Base-by-base conservation (phyloP, 2,113 vertebrate species). In the Oryzias melastigma region DNA sequence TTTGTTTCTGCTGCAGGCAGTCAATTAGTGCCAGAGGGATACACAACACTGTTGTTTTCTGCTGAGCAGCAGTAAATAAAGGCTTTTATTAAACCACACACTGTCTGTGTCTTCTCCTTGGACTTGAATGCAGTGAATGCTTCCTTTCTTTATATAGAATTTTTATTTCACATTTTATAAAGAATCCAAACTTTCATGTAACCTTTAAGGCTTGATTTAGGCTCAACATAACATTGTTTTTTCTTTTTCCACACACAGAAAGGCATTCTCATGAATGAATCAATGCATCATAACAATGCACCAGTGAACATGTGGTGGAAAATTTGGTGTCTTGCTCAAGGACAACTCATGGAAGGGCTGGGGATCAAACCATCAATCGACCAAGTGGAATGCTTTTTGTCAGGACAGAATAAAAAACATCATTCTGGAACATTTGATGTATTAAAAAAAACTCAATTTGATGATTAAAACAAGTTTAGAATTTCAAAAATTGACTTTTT, bases 41-140 rank as follows among this genome's bases (percentile, higher is more conserved):
- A 88, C 74, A 69, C 85, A 80, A 87, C 78, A 66, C 82, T 84
- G 88, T 84, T 83, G 75, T 83, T 85, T 77, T 88, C 76, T 75
- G 74, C 81, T 61, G 77, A 90, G 81, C 81, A 88, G 88, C 86
- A 88, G 88, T 92, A 91, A 90, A 91, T 92, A 91, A 89, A 86
- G 87, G 82, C 73, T 91, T 92, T 90, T 91, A 92, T 89, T 89
- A 85, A 86, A 81, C 83, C 52, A 59, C 57, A 52, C 10, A 8
- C 70, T 87, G 89, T 85, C 87, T 84, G 78, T 57, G 90, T 82
- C 77, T 77, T 78, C 80, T 85, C 89, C 80, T 67, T 65, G 68
- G 75, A 87, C 87, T 92, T 90, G 88, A 90, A 92, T 91, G 86
- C 77, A 89, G 91, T 86, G 63, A 76, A 85, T 72, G 20, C 78